These are phyloP conservation scores for Raphicerus campestris DNA, from an alignment of 2,113 vertebrate species.

Conservation along the genomic window DNA sequence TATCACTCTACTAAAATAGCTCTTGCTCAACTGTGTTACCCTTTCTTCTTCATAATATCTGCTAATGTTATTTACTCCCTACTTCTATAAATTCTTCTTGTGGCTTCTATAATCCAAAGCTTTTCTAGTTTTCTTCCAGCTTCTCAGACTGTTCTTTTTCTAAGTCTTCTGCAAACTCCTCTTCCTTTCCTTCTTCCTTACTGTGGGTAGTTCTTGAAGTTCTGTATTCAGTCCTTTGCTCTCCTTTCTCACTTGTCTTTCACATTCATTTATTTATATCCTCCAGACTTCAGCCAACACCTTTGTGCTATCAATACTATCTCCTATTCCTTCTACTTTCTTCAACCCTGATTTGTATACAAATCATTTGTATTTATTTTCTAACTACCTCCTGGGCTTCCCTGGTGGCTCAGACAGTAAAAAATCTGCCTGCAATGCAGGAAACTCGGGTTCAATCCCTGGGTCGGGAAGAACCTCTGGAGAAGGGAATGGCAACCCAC, in stretches of 20 bases:
- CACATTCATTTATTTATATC: neutral
- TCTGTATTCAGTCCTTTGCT: constrained; percentile 5
- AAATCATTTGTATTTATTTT: constrained; percentile 11
- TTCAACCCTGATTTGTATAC: constrained; percentile 12
- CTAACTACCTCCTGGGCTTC: neutral
- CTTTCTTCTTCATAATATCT: neutral
- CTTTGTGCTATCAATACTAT: neutral
- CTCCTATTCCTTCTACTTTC: constrained; percentile 19
- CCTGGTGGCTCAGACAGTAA: neutral
- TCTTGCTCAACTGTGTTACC: neutral
- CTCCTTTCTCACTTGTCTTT: constrained; percentile 17
- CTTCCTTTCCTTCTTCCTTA: neutral
- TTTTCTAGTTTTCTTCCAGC: constrained; percentile 16
- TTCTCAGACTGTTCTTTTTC: neutral
- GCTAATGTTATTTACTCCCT: neutral
- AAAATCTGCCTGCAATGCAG: neutral
- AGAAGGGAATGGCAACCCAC: neutral
- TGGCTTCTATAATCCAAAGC: neutral
- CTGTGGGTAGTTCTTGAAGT: neutral
- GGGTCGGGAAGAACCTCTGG: neutral
- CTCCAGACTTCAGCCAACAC: neutral
- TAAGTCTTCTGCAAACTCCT: neutral
- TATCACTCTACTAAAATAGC: neutral
- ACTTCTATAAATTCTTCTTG: neutral
- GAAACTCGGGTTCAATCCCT: neutral